Evolutionary conservation across 2,797 vertebrate genomes (phyloP).

Genomic region (Eutrigla gurnardus): DNA sequence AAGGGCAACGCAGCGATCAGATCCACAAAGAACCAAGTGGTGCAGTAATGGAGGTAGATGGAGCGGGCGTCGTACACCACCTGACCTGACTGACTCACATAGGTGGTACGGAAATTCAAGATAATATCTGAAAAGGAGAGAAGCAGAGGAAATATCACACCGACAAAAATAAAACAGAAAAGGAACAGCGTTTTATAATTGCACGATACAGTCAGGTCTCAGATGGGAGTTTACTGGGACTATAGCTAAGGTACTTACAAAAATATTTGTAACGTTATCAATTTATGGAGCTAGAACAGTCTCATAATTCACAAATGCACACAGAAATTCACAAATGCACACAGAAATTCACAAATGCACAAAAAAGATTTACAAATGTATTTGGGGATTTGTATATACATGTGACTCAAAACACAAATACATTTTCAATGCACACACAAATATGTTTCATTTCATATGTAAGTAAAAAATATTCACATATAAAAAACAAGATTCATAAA

Average conservation of each 20-base stretch:
- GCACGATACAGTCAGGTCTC: background rate
- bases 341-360: too few relatives aligned
- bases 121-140: conserved; percentile 88
- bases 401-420: too few relatives aligned
- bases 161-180: background rate
- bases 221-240: background rate
- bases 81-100: conserved; percentile 95
- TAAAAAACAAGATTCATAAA: too few relatives aligned
- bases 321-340: too few relatives aligned
- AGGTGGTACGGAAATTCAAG: conserved; percentile 96
- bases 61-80: conserved; percentile 93
- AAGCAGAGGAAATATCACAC: background rate
- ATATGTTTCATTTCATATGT: too few relatives aligned
- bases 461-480: too few relatives aligned
- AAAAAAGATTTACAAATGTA: too few relatives aligned
- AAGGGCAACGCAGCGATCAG: conserved; percentile 96
- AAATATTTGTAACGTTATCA: background rate
- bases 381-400: too few relatives aligned
- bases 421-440: too few relatives aligned
- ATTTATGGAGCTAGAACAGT: too few relatives aligned
- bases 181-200: background rate
- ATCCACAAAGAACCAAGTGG: conserved; percentile 97
- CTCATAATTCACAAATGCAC: too few relatives aligned
- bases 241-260: background rate
- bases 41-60: conserved; percentile 94